Percentiles rank a stretch among this genome's conserved stretches.
Conservation (phyloP, 2,888 invertebrate genomes). For the Drosophila neoperkinsi region DNA sequence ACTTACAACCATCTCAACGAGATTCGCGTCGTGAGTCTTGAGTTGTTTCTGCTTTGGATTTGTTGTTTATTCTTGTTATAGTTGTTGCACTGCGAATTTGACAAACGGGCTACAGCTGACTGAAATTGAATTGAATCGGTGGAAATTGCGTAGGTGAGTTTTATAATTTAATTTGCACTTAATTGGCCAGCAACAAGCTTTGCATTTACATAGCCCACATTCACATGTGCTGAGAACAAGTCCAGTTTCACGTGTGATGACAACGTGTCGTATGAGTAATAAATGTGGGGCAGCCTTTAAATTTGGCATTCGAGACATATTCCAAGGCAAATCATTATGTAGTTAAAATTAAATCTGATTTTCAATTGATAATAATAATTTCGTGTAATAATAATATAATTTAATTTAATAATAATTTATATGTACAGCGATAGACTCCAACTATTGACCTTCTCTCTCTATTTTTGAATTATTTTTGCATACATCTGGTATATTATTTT, state of each 20-base stretch:
- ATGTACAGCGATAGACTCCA: neutral
- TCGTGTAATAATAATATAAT: neutral
- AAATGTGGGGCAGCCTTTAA: neutral
- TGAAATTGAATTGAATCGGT: conserved; percentile 54
- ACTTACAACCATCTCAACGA: neutral
- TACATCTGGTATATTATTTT: neutral
- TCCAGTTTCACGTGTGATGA: neutral
- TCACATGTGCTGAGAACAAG: conserved; percentile 6
- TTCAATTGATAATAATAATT: neutral
- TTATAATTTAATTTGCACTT: conserved; percentile 71
- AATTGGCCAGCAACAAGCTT: conserved; percentile 67
- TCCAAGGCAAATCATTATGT: neutral
- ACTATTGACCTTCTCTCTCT: neutral
- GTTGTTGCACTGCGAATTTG: conserved; percentile 1
- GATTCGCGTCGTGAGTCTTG: conserved; percentile 6
- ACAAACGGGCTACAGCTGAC: conserved; percentile 37
- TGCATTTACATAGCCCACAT: conserved; percentile 50
- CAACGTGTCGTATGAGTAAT: conserved; percentile 18
- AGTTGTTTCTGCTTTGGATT: conserved; percentile 1
- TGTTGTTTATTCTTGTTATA: conserved; percentile 36
- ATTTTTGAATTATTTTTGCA: too few species aligned
- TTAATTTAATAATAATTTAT: neutral
- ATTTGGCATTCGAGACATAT: neutral
- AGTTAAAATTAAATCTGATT: neutral
- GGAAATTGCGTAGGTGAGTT: conserved; percentile 45